Evolutionary conservation across 2,797 vertebrate species (phyloP).

Genomic region (Catamblyrhynchus diadema): DNA sequence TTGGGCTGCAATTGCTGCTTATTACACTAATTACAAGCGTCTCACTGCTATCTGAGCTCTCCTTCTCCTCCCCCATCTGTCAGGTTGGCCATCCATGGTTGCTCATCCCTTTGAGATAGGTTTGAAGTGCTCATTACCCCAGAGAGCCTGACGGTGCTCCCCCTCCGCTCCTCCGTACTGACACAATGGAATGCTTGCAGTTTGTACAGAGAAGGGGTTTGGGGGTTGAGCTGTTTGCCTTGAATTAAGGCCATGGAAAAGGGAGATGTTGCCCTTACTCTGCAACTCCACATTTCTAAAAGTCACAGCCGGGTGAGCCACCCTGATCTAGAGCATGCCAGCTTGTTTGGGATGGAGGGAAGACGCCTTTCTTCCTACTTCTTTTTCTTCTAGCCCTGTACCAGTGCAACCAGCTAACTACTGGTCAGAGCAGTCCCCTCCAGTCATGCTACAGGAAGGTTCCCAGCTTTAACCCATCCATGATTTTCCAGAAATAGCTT

Average conservation of each 20-base stretch:
- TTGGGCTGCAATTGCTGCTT: constrained; percentile 4
- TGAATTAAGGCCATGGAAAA: neutral
- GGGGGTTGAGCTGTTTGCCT: neutral
- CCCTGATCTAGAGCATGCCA: neutral
- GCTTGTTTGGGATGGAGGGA: neutral
- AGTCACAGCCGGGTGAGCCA: neutral
- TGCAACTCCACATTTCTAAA: neutral
- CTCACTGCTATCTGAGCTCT: neutral
- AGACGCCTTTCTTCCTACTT: neutral
- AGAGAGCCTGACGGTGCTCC: accelerated
- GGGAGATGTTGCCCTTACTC: neutral
- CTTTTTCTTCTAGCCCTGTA: neutral
- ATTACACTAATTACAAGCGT: constrained; percentile 40
- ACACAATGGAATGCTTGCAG: accelerated
- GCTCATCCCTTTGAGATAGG: neutral
- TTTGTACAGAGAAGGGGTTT: neutral
- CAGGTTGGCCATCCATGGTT: neutral
- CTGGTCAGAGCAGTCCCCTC: neutral
- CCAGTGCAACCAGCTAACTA: neutral
- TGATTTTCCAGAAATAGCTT: neutral
- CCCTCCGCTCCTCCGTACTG: accelerated
- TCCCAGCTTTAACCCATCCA: neutral
- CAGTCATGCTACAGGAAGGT: accelerated
- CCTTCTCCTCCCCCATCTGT: constrained; percentile 6
- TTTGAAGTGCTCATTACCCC: neutral